A percentile compares a stretch with the other conserved stretches of the same genome.
Evolutionary conservation across 2,888 invertebrate species (phyloP).

Genomic region (Rhodophaea formosa): DNA sequence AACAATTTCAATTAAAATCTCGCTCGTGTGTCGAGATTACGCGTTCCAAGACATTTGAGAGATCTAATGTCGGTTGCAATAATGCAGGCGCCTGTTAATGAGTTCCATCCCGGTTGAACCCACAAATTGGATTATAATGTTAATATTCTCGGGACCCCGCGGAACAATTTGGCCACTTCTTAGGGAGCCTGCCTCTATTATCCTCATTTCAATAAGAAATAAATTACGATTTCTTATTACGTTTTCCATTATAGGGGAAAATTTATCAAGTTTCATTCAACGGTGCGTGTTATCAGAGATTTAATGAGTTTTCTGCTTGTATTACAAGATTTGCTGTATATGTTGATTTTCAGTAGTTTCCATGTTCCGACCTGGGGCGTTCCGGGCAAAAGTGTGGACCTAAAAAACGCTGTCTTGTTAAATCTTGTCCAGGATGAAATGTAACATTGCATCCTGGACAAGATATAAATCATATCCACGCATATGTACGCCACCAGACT

Average conservation of each 20-base stretch:
- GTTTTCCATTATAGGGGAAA: constrained; percentile 73
- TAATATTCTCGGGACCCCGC: constrained; percentile 67
- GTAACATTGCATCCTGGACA: too few species aligned
- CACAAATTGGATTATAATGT: constrained; percentile 78
- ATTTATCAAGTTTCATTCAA: constrained; percentile 73
- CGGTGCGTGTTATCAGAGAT: constrained; percentile 56
- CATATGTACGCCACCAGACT: too few species aligned
- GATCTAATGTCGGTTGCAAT: constrained; percentile 67
- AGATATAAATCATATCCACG: too few species aligned
- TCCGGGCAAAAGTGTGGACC: neutral
- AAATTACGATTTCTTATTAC: constrained; percentile 80
- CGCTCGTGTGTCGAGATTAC: neutral
- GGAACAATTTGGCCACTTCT: constrained; percentile 65
- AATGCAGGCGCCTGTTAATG: constrained; percentile 73
- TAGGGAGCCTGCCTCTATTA: constrained; percentile 69
- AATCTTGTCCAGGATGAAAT: too few species aligned
- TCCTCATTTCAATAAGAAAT: constrained; percentile 80
- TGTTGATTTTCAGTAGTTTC: constrained; percentile 23
- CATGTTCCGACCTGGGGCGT: neutral
- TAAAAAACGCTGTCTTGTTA: too few species aligned
- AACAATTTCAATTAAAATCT: neutral
- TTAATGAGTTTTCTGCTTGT: constrained; percentile 60
- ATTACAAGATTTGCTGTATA: neutral
- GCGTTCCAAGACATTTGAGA: constrained; percentile 18
- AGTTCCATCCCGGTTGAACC: constrained; percentile 67